Evolutionary conservation across 2,113 vertebrate genomes (phyloP), one percentile per base, ranked within the genome.

Genomic region (Thymallus thymallus): DNA sequence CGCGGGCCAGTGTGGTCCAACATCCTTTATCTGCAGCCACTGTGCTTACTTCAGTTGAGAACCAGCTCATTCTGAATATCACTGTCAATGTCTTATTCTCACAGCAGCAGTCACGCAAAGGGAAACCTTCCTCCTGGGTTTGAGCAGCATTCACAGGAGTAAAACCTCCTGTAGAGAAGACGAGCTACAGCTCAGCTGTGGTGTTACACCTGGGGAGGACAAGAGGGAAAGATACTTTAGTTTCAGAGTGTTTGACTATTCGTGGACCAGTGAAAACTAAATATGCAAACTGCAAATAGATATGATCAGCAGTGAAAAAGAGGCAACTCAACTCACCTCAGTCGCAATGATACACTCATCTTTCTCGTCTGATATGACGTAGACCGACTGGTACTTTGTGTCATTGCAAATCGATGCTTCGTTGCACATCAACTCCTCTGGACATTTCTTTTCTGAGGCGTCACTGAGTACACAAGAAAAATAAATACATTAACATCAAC

Each of bases 351-450:
- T 95, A 81, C 98, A 99, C 89, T 99, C 98, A 0, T 99, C 96
- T 87, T 98, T 97, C 85, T 96, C 95, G 86, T 98, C 96, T 58
- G 96, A 99, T 88, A 99, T 95, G 88, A 99, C 96, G 67, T 95
- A 99, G 85, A 99, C 95, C 4, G 98, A 99, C 94, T 99, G 98
- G 94, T 99, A 99, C 92, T 98, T 98, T 75, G 95, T 96, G 91
- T 97, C 96, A 76, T 95, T 41, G 35, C 35, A 41, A 2, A 41
- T 41, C 35, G 35, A 41, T 12, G 35, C 35, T 41, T 41, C 35
- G 35, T 41, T 98, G 86, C 78, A 92, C 23, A 74, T 91, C 88
- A 82, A 91, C 18, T 95, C 94, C 69, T 96, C 95, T n/a, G 90
- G 91, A 86, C 90, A 88, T 84, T 94, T 95, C 66, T 90, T 94